Percentiles rank a stretch among this genome's conserved stretches.
Conservation (phyloP, 2,888 invertebrate species). For the Deilephila elpenor region DNA sequence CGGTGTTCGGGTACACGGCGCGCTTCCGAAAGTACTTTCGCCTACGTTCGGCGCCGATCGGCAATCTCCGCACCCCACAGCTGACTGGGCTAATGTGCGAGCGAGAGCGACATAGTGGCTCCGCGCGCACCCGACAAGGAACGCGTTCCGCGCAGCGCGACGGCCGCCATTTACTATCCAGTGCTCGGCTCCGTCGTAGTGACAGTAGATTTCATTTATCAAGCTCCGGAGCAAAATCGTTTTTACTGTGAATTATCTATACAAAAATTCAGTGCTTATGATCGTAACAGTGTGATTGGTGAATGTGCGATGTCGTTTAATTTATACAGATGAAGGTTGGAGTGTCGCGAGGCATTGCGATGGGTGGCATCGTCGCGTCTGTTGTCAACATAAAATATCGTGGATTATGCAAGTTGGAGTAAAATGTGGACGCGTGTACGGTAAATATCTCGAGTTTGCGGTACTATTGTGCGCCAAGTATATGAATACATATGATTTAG, state of each 20-base stretch:
- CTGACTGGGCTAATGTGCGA: constrained; percentile 74
- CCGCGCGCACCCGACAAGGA: constrained; percentile 53
- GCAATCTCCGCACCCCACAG: constrained; percentile 76
- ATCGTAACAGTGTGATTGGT: constrained; percentile 62
- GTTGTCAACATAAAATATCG: constrained; percentile 81
- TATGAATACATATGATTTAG: constrained; percentile 18
- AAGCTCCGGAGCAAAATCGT: constrained; percentile 68
- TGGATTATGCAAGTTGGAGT: constrained; percentile 82
- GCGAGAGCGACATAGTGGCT: constrained; percentile 54
- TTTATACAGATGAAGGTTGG: constrained; percentile 58
- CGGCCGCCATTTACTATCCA: constrained; percentile 80
- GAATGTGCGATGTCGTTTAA: constrained; percentile 61
- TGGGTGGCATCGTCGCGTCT: constrained; percentile 74
- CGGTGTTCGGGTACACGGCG: constrained; percentile 54
- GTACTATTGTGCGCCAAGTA: not conserved
- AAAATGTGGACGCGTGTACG: constrained; percentile 79
- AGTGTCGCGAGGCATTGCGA: constrained; percentile 59
- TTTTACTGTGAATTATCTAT: constrained; percentile 76
- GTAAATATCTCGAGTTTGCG: constrained; percentile 58
- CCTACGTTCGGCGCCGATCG: constrained; percentile 72
- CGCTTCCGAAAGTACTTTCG: constrained; percentile 79
- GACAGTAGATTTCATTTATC: constrained; percentile 73
- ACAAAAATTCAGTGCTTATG: constrained; percentile 69
- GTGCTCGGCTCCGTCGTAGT: constrained; percentile 76
- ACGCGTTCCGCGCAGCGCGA: constrained; percentile 67